Conservation (phyloP, 1,140 invertebrate genomes). For the Condylostylus longicornis region DNA sequence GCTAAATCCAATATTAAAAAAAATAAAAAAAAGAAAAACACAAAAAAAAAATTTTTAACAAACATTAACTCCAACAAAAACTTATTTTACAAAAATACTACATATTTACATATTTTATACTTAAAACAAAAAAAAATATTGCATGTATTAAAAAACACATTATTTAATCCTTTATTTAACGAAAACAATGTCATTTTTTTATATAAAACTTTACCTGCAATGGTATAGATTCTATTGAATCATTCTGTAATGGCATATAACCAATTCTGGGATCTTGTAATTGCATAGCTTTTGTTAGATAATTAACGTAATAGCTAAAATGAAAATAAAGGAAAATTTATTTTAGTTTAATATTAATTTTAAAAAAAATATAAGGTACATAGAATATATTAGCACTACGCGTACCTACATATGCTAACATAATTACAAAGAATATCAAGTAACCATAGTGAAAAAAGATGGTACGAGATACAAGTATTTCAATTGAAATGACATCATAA, state of each 20-base stretch:
- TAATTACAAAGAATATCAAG: no score
- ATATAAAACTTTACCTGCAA: constrained; percentile 33
- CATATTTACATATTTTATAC: not conserved
- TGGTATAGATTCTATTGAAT: constrained; percentile 38
- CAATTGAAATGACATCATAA: no score
- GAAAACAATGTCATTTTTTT: not conserved
- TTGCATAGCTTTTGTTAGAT: constrained; percentile 51
- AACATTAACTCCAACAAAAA: no score
- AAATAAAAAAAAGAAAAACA: constrained; percentile 3
- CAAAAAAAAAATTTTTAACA: no score
- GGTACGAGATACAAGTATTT: no score
- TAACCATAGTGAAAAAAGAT: no score
- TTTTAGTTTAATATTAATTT: no score
- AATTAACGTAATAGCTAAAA: constrained; percentile 62
- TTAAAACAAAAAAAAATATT: not conserved
- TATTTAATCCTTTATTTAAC: not conserved
- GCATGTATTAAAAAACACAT: not conserved
- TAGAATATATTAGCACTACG: no score
- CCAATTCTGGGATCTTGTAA: constrained; percentile 49
- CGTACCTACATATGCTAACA: no score
- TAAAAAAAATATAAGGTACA: no score
- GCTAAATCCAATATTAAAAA: constrained; percentile 14
- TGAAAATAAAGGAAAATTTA: constrained; percentile 6
- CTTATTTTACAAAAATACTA: no score
- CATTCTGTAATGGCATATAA: constrained; percentile 39